Percentiles rank a stretch among this genome's conserved stretches.
Evolutionary conservation across 2,113 vertebrate genomes (phyloP).

Genomic region (Oriolus oriolus): DNA sequence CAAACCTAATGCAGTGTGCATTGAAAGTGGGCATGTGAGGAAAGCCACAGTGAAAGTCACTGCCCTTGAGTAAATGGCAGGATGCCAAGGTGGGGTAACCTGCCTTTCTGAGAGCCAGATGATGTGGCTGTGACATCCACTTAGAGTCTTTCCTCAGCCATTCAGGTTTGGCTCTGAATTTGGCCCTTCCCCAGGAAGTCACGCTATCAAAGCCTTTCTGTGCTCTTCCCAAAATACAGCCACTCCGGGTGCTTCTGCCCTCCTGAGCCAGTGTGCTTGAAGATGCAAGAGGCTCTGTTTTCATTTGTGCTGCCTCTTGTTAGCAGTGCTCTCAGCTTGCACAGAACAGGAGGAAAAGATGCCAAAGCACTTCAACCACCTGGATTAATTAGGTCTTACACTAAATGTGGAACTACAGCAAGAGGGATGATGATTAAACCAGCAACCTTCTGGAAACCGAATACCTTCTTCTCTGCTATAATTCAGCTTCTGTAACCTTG

Average conservation of each 20-base stretch:
- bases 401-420: background rate
- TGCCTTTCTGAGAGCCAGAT: background rate
- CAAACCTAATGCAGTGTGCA: background rate
- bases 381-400: constrained; percentile 19
- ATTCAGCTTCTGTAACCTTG: background rate
- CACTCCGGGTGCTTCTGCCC: background rate
- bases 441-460: background rate
- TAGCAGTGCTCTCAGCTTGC: background rate
- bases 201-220: background rate
- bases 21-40: background rate
- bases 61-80: background rate
- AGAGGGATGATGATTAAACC: constrained; percentile 22
- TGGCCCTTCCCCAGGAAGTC: background rate
- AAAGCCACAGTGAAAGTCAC: background rate
- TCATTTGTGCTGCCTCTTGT: background rate
- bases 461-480: background rate
- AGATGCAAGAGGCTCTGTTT: background rate
- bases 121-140: accelerated
- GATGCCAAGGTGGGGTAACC: background rate
- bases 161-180: background rate
- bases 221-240: background rate
- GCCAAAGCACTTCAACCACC: constrained; percentile 5
- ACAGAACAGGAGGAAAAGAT: background rate
- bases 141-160: background rate
- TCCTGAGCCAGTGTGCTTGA: background rate